Conservation (phyloP, 2,113 vertebrate species). For the Sarotherodon lohbergeri region DNA sequence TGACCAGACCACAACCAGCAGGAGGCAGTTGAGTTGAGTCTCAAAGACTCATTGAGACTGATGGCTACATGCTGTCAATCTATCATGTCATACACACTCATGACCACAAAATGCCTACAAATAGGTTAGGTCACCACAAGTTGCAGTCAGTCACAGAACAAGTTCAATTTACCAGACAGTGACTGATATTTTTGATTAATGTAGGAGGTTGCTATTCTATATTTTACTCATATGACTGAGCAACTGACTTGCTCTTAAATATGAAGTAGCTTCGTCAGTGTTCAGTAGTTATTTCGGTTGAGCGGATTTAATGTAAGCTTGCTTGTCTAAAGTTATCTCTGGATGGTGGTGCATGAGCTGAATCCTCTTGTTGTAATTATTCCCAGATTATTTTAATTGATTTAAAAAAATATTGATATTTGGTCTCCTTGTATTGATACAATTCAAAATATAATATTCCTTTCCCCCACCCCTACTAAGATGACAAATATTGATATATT, state of each 20-base stretch:
- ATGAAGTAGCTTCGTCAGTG: not conserved
- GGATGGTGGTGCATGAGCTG: not conserved
- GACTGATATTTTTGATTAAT: accelerated
- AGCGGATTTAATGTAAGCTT: not conserved
- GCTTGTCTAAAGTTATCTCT: not conserved
- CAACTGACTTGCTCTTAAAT: not conserved
- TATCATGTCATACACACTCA: accelerated
- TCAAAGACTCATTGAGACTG: not conserved
- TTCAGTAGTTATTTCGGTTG: not conserved
- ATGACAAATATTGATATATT: not conserved
- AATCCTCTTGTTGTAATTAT: not conserved
- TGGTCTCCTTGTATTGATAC: accelerated
- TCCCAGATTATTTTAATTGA: not conserved
- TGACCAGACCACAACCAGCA: accelerated
- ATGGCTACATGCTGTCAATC: not conserved
- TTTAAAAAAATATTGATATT: not conserved
- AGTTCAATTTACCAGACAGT: not conserved
- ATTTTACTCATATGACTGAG: not conserved
- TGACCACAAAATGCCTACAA: not conserved
- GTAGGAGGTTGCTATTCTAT: not conserved
- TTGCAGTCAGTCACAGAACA: not conserved
- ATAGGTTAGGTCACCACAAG: not conserved
- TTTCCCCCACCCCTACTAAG: not conserved
- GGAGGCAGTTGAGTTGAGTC: not conserved
- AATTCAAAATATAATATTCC: not conserved